Evolutionary conservation across 2,113 vertebrate species (phyloP).

Genomic region (Pristiophorus japonicus): DNA sequence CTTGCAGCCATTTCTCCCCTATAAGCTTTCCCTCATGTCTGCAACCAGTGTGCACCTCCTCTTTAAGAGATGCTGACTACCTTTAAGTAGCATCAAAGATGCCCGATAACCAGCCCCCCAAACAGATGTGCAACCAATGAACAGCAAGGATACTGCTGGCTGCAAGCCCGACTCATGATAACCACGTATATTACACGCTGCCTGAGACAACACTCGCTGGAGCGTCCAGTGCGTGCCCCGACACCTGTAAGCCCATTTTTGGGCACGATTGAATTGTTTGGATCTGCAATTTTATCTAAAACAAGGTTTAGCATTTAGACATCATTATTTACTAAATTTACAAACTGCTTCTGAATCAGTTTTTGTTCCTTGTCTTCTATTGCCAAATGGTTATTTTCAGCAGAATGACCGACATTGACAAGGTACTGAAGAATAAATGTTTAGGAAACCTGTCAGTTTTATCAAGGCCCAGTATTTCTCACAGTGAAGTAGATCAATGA

Average conservation of each 20-base stretch:
- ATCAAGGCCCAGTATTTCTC: constrained; percentile 22
- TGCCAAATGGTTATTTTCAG: neutral
- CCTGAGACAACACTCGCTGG: neutral
- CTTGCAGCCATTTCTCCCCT: neutral
- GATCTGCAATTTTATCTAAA: neutral
- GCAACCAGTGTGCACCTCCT: neutral
- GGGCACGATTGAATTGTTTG: neutral
- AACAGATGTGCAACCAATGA: neutral
- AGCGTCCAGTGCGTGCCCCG: neutral
- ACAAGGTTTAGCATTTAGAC: neutral
- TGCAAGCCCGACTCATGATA: neutral
- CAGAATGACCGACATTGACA: constrained; percentile 18
- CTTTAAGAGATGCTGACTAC: neutral
- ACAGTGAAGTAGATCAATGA: constrained; percentile 7
- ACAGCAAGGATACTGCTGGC: too few species aligned
- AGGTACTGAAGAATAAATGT: neutral
- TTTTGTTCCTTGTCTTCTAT: neutral
- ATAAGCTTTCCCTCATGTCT: neutral
- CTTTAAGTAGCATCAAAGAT: neutral
- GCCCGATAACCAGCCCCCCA: neutral
- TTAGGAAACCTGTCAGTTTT: constrained; percentile 16
- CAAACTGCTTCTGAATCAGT: neutral
- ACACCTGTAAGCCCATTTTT: neutral
- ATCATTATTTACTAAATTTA: neutral
- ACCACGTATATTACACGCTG: neutral